Evolutionary conservation across 2,113 vertebrate species (phyloP), one percentile per base, ranked within the genome.

Genomic region (Mesitornis unicolor): DNA sequence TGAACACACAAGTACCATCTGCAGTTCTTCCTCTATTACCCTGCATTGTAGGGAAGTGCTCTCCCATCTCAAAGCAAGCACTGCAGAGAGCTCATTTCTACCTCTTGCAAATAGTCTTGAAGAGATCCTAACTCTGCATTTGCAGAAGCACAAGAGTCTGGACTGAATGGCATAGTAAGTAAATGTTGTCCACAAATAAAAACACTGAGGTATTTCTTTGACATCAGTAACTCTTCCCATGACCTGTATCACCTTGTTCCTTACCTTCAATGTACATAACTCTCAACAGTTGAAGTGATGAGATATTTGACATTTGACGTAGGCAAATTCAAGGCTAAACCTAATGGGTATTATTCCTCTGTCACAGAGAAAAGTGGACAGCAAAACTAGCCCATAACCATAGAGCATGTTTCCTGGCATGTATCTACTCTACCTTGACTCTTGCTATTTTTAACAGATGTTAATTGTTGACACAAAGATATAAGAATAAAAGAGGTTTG

Each of bases 61-160:
- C 35, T 65, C 6, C 40, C 7, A 25, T 19, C 45, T 56, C 2
- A 0, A 22, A 67, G 36, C 1, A 1, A 76, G n/a, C n/a, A 19
- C 54, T 87, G 29, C n/a, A 78, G 43, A 1, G 10, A 92, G 22
- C 25, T 90, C 7, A 16, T 69, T 83, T 94, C 76, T 90, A 14
- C 10, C 20, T 40, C 47, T 95, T 61, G 26, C n/a, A 50, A n/a
- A n/a, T 6, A 45, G 64, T 80, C 53, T 45, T n/a, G 9, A 33
- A 57, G 40, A 77, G 5, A 69, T 73, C 31, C 47, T 61, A 63
- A 48, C 9, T 87, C 65, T 71, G 3, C 12, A 13, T 35, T 35
- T 82, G 8, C 31, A 74, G 43, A 73, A 6, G n/a, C 28, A 33
- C 48, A 67, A 70, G 20, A 48, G 9, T 73, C 11, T 70, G 29